These are phyloP conservation scores for Tiliqua scincoides DNA, from an alignment of 2,113 vertebrate species.

Conservation along the genomic window DNA sequence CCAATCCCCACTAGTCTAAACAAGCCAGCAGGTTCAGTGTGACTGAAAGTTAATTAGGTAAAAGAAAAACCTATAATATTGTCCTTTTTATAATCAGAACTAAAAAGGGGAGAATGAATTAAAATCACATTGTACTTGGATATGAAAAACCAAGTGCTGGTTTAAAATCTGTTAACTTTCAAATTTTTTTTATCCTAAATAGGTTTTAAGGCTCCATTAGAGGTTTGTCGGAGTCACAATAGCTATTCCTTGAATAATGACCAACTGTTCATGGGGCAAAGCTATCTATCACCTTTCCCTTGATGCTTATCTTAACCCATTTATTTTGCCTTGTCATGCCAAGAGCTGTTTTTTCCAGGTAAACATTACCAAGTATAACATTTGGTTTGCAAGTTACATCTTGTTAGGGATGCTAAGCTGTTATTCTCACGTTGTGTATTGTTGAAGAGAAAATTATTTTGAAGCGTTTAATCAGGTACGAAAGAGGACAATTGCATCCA, in stretches of 20 bases:
- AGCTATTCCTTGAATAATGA: constrained; percentile 70
- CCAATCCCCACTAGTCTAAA: neutral
- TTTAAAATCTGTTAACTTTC: constrained; percentile 48
- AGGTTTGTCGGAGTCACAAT: constrained; percentile 62
- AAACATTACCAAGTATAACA: constrained; percentile 59
- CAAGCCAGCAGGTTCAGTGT: neutral
- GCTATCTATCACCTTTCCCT: constrained; percentile 75
- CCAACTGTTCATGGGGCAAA: constrained; percentile 67
- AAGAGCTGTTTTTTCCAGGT: constrained; percentile 64
- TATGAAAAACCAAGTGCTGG: neutral
- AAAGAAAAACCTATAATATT: neutral
- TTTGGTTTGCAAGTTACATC: constrained; percentile 63
- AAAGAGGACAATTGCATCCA: constrained; percentile 35
- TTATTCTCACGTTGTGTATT: constrained; percentile 38
- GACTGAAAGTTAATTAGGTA: neutral
- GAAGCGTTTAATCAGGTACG: constrained; percentile 31
- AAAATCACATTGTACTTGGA: neutral
- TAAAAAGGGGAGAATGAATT: neutral
- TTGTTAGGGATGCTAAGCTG: constrained; percentile 32
- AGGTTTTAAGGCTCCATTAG: constrained; percentile 54
- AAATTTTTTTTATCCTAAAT: constrained; percentile 60
- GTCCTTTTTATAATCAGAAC: neutral
- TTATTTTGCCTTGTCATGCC: constrained; percentile 72
- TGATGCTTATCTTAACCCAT: constrained; percentile 75
- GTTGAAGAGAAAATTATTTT: neutral